A percentile compares a stretch with the other conserved stretches of the same genome.
phyloP scores from a whole-genome alignment of 2,113 vertebrate genomes.

The Microtus montanus region DNA sequence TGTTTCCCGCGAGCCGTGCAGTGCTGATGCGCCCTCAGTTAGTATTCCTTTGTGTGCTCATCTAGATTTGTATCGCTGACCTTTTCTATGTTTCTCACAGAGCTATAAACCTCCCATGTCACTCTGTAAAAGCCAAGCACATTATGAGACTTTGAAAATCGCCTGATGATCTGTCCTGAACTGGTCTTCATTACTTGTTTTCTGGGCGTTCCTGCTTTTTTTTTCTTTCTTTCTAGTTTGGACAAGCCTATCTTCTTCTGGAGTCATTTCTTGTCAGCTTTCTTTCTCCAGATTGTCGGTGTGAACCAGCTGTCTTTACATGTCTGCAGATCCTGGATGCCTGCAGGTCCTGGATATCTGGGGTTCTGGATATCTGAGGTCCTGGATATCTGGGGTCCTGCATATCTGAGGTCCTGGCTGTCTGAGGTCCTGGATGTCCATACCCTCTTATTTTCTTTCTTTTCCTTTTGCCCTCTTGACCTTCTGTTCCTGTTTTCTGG shows the following conservation, averaged over 20 bases:
- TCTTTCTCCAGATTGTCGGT: not conserved
- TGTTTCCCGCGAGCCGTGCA: not conserved
- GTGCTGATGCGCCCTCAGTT: not conserved
- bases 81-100: not conserved
- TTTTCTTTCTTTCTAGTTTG: conserved; percentile 24
- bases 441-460: not conserved
- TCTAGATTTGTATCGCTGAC: not conserved
- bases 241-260: conserved; percentile 6
- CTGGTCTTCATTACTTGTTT: conserved; percentile 7
- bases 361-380: too few relatives aligned
- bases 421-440: too few relatives aligned
- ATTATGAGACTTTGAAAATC: not conserved
- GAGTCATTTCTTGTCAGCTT: not conserved
- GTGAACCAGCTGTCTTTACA: not conserved
- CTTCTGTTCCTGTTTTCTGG: not conserved
- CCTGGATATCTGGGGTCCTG: too few relatives aligned
- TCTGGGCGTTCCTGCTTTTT: not conserved
- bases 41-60: not conserved
- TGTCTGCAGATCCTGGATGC: not conserved
- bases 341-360: not conserved
- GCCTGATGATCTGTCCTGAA: not conserved
- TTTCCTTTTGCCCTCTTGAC: not conserved
- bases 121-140: not conserved
- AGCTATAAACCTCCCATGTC: not conserved
- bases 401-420: too few relatives aligned